Conservation (phyloP, 2,113 vertebrate species). For the Jaculus jaculus region DNA sequence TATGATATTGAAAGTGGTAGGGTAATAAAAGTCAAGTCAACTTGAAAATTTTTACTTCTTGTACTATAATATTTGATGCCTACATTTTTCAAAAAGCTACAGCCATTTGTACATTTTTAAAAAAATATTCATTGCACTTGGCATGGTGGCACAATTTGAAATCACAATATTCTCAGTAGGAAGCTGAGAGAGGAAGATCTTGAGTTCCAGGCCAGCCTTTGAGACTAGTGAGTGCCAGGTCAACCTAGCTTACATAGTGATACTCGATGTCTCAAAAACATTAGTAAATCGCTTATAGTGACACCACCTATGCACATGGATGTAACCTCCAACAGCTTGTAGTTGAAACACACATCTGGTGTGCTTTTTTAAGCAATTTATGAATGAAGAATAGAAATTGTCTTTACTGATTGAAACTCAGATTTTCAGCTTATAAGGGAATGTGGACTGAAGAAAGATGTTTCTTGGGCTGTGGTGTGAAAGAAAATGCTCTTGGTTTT, state of each 20-base stretch:
- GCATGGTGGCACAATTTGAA: not conserved
- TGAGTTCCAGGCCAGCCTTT: not conserved
- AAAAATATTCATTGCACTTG: slow-evolving; percentile 4
- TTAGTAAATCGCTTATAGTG: not conserved
- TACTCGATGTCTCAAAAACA: not conserved
- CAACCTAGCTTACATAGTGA: not conserved
- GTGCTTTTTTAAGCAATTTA: slow-evolving; percentile 50
- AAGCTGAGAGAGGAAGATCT: not conserved
- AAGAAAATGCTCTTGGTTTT: slow-evolving; percentile 40
- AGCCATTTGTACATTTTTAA: slow-evolving; percentile 40
- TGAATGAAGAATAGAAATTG: slow-evolving; percentile 48
- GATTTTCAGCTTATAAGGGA: not conserved
- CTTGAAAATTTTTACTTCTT: not conserved
- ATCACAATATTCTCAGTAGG: not conserved
- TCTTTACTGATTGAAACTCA: slow-evolving; percentile 39
- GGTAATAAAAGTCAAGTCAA: not conserved
- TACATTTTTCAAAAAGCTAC: slow-evolving; percentile 18
- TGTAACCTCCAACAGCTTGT: not conserved
- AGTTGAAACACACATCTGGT: slow-evolving; percentile 53
- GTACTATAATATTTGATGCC: not conserved
- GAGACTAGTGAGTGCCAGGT: not conserved
- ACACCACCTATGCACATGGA: not conserved
- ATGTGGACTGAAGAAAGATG: slow-evolving; percentile 15
- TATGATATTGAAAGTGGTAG: not conserved
- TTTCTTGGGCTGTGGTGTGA: slow-evolving; percentile 21